A percentile compares a stretch with the other conserved stretches of the same genome.
phyloP scores from a whole-genome alignment of 2,888 invertebrate genomes.

The Nasonovia ribisnigri region DNA sequence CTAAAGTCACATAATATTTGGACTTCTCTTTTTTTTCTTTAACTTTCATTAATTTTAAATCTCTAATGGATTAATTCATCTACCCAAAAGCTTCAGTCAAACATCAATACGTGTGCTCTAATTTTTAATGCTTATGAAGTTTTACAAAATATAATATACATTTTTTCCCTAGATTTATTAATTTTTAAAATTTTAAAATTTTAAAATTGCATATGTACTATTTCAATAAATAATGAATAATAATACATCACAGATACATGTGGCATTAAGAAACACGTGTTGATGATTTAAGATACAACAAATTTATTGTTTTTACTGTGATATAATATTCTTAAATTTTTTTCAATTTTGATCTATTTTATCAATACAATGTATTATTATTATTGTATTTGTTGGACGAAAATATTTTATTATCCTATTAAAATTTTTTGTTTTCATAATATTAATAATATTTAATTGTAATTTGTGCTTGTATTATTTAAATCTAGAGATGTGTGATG shows the following conservation, averaged over 20 bases:
- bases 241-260: not conserved
- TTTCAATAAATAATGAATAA: not conserved
- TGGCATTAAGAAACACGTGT: slow-evolving; percentile 30
- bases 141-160: slow-evolving; percentile 9
- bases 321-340: slow-evolving; percentile 60
- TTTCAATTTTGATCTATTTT: slow-evolving; percentile 50
- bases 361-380: slow-evolving; percentile 48
- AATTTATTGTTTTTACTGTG: slow-evolving; percentile 61
- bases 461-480: slow-evolving; percentile 24
- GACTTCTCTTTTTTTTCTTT: slow-evolving; percentile 40
- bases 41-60: slow-evolving; percentile 52
- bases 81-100: slow-evolving; percentile 43
- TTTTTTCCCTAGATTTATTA: not conserved
- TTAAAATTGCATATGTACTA: not conserved
- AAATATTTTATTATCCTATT: slow-evolving; percentile 45
- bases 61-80: slow-evolving; percentile 11
- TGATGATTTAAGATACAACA: slow-evolving; percentile 44
- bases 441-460: slow-evolving; percentile 21
- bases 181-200: slow-evolving; percentile 6
- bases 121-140: slow-evolving; percentile 53
- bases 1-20: slow-evolving; percentile 40
- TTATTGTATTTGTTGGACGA: slow-evolving; percentile 15
- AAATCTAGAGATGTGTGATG: slow-evolving; percentile 16
- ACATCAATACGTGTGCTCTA: slow-evolving; percentile 50
- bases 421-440: not conserved